phyloP scores from a whole-genome alignment of 2,888 invertebrate genomes.

The Phrixothrix hirtus region DNA sequence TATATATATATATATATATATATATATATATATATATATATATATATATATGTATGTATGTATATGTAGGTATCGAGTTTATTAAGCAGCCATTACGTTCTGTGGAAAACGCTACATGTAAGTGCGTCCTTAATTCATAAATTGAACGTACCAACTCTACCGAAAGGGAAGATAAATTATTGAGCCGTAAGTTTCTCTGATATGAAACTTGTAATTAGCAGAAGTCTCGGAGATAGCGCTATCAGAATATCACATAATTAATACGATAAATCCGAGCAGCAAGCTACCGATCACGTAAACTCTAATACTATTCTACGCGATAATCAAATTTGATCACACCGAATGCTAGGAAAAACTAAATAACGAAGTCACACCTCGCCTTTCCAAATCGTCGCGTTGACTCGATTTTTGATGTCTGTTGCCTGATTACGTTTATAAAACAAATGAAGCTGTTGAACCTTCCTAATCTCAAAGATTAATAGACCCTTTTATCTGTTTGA shows the following conservation, averaged over 20 bases:
- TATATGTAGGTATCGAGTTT: too few relatives aligned
- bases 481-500: constrained; percentile 20
- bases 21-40: too few relatives aligned
- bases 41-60: too few relatives aligned
- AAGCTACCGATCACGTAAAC: constrained; percentile 17
- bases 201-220: constrained; percentile 38
- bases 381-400: constrained; percentile 5
- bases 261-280: constrained; percentile 37
- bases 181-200: constrained; percentile 35
- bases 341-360: background rate
- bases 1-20: too few relatives aligned
- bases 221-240: constrained; percentile 36
- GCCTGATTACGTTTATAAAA: constrained; percentile 8
- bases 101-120: constrained; percentile 14
- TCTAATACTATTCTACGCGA: constrained; percentile 1
- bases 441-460: constrained; percentile 13
- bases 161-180: constrained; percentile 35
- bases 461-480: constrained; percentile 16
- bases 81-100: constrained; percentile 16
- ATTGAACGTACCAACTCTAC: constrained; percentile 25
- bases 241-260: constrained; percentile 41
- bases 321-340: constrained; percentile 2
- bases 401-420: constrained; percentile 8
- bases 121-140: constrained; percentile 28
- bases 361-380: background rate